Conservation (phyloP, 1,140 invertebrate species). For the Papilio polyxenes region DNA sequence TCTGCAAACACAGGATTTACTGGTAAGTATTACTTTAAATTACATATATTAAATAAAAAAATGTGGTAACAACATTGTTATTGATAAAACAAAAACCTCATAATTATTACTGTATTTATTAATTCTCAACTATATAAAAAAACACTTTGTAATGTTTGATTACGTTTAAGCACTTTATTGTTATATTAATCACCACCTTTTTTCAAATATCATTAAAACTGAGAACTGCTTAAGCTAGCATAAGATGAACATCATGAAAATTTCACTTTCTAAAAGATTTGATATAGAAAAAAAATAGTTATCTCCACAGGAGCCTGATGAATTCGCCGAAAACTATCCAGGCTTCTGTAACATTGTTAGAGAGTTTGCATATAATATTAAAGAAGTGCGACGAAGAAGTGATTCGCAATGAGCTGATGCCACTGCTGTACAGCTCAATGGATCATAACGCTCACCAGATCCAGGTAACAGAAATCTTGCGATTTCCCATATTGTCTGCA, state of each 20-base stretch:
- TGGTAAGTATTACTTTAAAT: not conserved
- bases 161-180: no score
- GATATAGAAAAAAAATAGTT: conserved; percentile 16
- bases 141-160: no score
- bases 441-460: conserved; percentile 96
- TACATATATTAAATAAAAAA: not conserved
- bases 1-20: conserved; percentile 1
- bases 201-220: not conserved
- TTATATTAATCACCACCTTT: not conserved
- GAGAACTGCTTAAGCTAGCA: not conserved
- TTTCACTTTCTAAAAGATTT: not conserved
- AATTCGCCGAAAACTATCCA: conserved; percentile 92
- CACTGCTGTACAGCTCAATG: conserved; percentile 93
- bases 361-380: conserved; percentile 95
- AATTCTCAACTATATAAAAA: not conserved
- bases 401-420: conserved; percentile 90
- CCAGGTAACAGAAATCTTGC: conserved; percentile 83
- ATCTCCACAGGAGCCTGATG: conserved; percentile 82
- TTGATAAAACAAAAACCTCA: not conserved
- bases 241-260: not conserved
- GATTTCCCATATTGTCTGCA: not conserved
- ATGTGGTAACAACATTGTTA: not conserved
- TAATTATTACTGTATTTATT: not conserved
- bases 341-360: conserved; percentile 93
- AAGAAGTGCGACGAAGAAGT: conserved; percentile 93